Percentiles rank a stretch among this genome's conserved stretches.
These are phyloP conservation scores for Propithecus deckenii DNA, from an alignment of 2,797 vertebrate species.

Conservation along the genomic window DNA sequence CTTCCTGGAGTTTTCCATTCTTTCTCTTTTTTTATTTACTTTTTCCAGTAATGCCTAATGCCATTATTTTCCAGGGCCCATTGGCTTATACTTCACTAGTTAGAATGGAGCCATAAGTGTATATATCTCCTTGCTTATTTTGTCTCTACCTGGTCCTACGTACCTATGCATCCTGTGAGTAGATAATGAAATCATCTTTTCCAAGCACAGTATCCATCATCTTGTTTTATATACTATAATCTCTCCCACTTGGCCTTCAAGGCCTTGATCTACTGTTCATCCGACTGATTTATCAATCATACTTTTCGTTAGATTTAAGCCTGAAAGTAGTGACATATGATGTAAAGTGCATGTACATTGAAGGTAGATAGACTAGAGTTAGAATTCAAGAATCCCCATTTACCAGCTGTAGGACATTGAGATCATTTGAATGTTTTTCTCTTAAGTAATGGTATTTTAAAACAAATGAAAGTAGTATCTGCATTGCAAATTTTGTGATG, in stretches of 20 bases:
- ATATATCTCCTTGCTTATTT: background rate
- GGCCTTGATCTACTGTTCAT: background rate
- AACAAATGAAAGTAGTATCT: background rate
- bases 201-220: background rate
- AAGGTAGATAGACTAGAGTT: background rate
- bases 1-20: background rate
- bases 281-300: background rate
- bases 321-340: background rate
- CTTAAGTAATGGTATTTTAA: background rate
- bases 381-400: background rate
- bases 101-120: background rate
- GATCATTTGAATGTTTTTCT: background rate
- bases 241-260: background rate
- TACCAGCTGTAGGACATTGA: background rate
- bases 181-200: background rate
- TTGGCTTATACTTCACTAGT: background rate
- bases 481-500: background rate
- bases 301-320: background rate
- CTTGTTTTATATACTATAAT: background rate
- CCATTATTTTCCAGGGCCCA: background rate
- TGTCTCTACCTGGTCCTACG: background rate
- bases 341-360: background rate
- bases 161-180: background rate
- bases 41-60: background rate
- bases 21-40: background rate